Evolutionary conservation across 2,113 vertebrate species (phyloP).

Genomic region (Erinaceus europaeus): DNA sequence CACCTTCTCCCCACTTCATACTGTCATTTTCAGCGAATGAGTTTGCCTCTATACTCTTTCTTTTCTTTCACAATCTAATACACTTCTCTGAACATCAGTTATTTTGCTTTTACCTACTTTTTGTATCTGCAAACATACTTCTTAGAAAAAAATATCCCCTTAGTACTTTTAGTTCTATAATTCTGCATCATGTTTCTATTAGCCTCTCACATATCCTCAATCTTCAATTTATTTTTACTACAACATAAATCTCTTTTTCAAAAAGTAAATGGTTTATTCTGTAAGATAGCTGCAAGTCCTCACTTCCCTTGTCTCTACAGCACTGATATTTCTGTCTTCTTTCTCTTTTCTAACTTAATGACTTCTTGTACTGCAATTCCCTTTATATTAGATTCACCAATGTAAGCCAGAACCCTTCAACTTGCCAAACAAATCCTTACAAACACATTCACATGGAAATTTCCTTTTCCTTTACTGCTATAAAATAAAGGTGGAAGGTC

Average conservation of each 20-base stretch:
- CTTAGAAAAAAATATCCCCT: neutral
- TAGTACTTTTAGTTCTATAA: neutral
- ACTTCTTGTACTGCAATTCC: neutral
- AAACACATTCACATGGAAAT: neutral
- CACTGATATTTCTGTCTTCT: neutral
- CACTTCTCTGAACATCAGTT: neutral
- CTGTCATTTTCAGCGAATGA: neutral
- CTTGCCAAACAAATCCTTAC: neutral
- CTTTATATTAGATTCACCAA: neutral
- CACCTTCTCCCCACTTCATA: rapidly evolving
- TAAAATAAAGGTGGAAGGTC: neutral
- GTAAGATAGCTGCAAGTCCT: neutral
- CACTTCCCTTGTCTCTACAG: neutral
- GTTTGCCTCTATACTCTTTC: neutral
- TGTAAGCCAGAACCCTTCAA: neutral
- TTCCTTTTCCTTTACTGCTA: neutral
- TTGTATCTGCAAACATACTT: neutral
- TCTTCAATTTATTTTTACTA: neutral
- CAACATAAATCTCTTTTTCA: neutral
- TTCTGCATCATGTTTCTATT: neutral
- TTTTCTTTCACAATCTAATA: neutral
- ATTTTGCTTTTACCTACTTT: neutral
- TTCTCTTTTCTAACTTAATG: neutral
- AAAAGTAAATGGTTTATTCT: neutral
- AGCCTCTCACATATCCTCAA: neutral